Evolutionary conservation across 2,113 vertebrate species (phyloP).

Genomic region (Hepsetus odoe): DNA sequence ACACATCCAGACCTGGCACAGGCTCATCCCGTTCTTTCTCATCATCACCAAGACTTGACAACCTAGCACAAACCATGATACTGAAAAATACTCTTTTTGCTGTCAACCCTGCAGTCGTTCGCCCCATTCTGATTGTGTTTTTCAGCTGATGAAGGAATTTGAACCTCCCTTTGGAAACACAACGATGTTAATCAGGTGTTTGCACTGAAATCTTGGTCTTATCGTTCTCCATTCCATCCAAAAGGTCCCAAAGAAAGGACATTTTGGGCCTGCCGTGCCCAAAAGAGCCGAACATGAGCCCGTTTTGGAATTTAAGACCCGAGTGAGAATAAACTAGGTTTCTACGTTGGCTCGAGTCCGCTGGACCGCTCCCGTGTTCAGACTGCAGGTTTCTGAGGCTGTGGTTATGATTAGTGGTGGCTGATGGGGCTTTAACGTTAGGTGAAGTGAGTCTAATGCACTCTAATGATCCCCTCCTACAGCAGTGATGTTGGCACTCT

Average conservation of each 20-base stretch:
- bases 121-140: not conserved
- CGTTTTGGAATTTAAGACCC: no score
- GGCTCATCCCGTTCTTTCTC: not conserved
- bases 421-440: conserved; percentile 17
- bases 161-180: not conserved
- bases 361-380: not conserved
- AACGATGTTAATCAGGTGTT: not conserved
- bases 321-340: no score
- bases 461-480: not conserved
- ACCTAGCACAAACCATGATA: not conserved
- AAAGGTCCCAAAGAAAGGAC: not conserved
- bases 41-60: not conserved
- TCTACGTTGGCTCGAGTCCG: no score
- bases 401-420: not conserved
- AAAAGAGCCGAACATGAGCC: not conserved
- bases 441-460: not conserved
- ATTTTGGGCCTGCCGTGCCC: not conserved
- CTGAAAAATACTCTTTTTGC: not conserved
- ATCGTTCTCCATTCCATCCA: not conserved
- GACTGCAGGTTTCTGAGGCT: not conserved
- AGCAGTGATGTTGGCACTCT: not conserved
- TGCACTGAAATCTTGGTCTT: not conserved
- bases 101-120: not conserved
- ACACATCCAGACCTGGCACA: not conserved
- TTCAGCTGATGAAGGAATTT: not conserved